Conservation (phyloP, 30 jellyfish, hydroid and myxozoan species). For the Nemopilema nomurai region DNA sequence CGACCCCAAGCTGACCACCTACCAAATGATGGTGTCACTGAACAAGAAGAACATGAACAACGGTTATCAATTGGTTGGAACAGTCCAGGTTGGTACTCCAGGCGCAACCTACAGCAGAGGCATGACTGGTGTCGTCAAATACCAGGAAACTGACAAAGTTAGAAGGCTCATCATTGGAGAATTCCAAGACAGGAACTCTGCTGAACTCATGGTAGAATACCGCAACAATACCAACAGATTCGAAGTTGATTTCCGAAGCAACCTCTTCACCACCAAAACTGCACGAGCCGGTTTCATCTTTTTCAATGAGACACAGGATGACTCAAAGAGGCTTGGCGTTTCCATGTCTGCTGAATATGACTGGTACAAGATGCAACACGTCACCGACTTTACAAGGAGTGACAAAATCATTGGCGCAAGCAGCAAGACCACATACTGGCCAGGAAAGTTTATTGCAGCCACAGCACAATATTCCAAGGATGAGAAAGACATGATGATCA, state of each 20-base stretch:
- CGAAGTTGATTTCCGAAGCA: constrained; percentile 70
- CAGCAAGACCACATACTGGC: constrained; percentile 86
- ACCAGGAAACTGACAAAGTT: constrained; percentile 61
- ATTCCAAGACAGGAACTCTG: constrained; percentile 62
- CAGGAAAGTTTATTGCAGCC: constrained; percentile 80
- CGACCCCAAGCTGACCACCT: constrained; percentile 90
- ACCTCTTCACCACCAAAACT: constrained; percentile 73
- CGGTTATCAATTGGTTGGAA: constrained; percentile 70
- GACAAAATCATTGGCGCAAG: constrained; percentile 56
- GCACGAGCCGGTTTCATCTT: constrained; percentile 47
- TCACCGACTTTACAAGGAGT: constrained; percentile 61
- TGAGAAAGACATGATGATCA: constrained; percentile 59
- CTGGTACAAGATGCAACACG: constrained; percentile 92
- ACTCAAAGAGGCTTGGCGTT: constrained; percentile 64
- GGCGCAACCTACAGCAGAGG: constrained; percentile 95
- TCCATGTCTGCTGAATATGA: constrained; percentile 75
- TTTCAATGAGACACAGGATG: constrained; percentile 61
- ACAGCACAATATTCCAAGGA: constrained; percentile 60
- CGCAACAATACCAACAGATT: constrained; percentile 74
- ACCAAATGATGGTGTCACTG: constrained; percentile 71
- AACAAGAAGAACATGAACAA: constrained; percentile 54
- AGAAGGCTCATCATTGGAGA: constrained; percentile 72
- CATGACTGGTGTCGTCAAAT: constrained; percentile 65
- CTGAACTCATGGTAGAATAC: constrained; percentile 68
- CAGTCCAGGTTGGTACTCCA: constrained; percentile 83